Base-by-base conservation (phyloP, 2,113 vertebrate species). In the Osmerus mordax region DNA sequence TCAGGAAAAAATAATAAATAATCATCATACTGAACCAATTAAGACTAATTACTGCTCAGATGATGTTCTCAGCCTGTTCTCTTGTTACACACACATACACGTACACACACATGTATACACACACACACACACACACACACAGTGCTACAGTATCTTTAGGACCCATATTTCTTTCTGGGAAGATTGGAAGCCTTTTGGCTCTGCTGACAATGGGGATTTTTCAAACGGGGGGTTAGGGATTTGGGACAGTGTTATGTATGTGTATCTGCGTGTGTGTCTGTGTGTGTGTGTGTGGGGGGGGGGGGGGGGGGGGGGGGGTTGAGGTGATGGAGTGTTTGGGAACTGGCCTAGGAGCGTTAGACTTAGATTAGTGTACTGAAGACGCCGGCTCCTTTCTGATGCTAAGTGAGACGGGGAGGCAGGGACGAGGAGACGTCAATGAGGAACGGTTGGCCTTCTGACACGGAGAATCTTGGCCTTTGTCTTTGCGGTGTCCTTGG, bases 1-100 rank as follows among this genome's bases (percentile, higher is more conserved):
- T 65, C 72, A 83, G 83, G 85, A 82, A 87, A 87, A 74, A 72
- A 89, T 79, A 88, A 89, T 85, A 89, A 87, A 90, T 88, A 85
- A 86, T 88, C 87, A 90, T 88, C 87, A 88, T 83, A 71, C 80
- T 3, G 6, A 70, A 21, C 79, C 74, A 81, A 84, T 88, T 86
- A 84, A 80, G 79, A 86, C 79, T 81, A 80, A 87, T 86, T 83
- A 84, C 72, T 67, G 71, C 81, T 78, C 71, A 28, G 29, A 36
- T 71, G 66, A 74, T 25, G 73, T n/a, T 72, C 73, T 74, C 0
- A 74, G 71, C 74, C 73, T n/a, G 8, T 65, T 53, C 71, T 61
- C 68, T 67, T 65, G 23, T 71, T 32, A 67, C 72, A 55, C 23
- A 23, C 51, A 55, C 60, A 54, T 29, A 41, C 68, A 21, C 68